Evolutionary conservation across 2,888 invertebrate genomes (phyloP), one percentile per base, ranked within the genome.

Genomic region (Drosophila lacicola): DNA sequence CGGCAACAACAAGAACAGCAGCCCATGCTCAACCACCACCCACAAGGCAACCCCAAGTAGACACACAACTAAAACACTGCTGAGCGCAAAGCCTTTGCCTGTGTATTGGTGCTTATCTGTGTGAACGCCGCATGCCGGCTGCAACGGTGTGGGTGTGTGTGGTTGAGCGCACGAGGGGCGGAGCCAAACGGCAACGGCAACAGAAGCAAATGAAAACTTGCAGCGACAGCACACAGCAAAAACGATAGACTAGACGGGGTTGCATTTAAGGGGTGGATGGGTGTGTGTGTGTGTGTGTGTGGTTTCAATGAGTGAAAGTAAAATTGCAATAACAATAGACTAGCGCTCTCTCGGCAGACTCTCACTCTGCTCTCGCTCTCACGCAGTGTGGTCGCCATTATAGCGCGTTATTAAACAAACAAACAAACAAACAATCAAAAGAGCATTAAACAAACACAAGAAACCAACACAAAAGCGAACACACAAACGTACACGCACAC

Each of bases 81-180:
- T 57, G 39, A 47, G 49, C 25, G 44, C 55, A 33, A n/a, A 36
- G 11, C 8, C 19, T 2, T 2, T 54, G 45, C 17, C n/a, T 46
- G 13, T 53, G 86, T 86, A 34, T 70, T 58, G 42, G 91, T 90
- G 89, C 13, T 71, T 91, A 90, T 90, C 91, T 90, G 80, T 90
- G 91, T 84, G 81, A 71, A 21, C 51, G 51, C 34, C 54, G 51
- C 5, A n/a, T 49, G 58, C 64, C 44, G 46, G 21, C 25, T 47
- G 33, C n/a, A 14, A 6, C 25, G 21, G 50, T 29, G 14, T 34
- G 25, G 54, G 58, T 62, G 64, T 44, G 55, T 69, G 69, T 51
- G 65, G 41, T 58, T 46, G 58, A 50, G 72, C 54, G 36, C 39
- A 72, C 79, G 80, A 72, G 65, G 63, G 91, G 91, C 89, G 91